Evolutionary conservation across 2,113 vertebrate genomes (phyloP).

Genomic region (Condylura cristata): DNA sequence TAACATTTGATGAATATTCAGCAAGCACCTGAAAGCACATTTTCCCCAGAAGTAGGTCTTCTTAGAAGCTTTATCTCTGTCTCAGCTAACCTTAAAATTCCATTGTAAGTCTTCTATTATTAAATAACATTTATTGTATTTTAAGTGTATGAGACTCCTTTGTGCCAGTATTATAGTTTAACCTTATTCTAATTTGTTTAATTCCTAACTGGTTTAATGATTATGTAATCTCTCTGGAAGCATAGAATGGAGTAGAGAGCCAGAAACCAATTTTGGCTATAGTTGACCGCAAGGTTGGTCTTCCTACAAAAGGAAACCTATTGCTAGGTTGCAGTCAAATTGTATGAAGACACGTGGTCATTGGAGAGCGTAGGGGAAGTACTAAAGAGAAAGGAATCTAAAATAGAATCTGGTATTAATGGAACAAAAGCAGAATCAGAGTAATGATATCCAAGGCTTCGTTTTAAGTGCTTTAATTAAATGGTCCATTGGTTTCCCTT

Average conservation of each 20-base stretch:
- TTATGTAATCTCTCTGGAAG: slow-evolving; percentile 5
- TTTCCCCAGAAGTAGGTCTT: not conserved
- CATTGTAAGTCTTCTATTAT: slow-evolving; percentile 3
- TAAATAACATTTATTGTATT: not conserved
- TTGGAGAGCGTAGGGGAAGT: not conserved
- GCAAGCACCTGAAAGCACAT: not conserved
- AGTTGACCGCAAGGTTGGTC: not conserved
- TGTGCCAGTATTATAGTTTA: not conserved
- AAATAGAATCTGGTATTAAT: slow-evolving; percentile 26
- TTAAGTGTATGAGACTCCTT: not conserved
- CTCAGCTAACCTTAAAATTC: slow-evolving; percentile 12
- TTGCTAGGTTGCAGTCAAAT: not conserved
- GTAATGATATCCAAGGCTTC: not conserved
- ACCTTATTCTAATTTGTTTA: slow-evolving; percentile 18
- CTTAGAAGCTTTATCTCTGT: not conserved
- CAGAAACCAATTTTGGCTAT: not conserved
- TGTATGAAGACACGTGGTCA: not conserved
- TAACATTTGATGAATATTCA: slow-evolving; percentile 42
- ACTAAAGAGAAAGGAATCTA: not conserved
- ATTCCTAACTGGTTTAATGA: not conserved
- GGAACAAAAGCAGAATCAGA: not conserved
- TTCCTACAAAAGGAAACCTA: not conserved
- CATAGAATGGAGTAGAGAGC: not conserved
- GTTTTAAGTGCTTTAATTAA: not conserved
- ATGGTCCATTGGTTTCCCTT: not conserved